Evolutionary conservation across 1,140 invertebrate genomes (phyloP).

Genomic region (Panagrolaimus sp.): DNA sequence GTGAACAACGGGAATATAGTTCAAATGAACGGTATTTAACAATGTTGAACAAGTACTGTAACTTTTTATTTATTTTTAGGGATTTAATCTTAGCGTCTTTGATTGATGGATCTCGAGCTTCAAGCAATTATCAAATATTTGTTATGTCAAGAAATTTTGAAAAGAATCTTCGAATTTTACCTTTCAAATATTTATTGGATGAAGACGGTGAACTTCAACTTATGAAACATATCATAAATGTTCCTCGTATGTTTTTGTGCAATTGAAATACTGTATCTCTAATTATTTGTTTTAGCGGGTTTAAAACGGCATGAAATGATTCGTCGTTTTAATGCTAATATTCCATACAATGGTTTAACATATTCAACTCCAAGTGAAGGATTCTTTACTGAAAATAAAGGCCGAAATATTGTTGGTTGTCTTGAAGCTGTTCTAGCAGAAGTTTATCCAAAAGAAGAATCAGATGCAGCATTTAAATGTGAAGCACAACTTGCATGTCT

Average conservation of each 20-base stretch:
- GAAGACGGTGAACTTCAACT: constrained; percentile 86
- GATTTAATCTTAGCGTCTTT: constrained; percentile 89
- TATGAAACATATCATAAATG: constrained; percentile 74
- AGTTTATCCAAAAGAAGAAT: constrained; percentile 35
- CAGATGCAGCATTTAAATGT: constrained; percentile 66
- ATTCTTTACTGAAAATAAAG: constrained; percentile 95
- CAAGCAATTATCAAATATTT: constrained; percentile 93
- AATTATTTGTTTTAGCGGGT: constrained; percentile 59
- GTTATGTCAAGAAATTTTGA: constrained; percentile 78
- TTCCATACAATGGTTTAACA: constrained; percentile 90
- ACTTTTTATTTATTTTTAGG: constrained; percentile 62
- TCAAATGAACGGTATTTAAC: constrained; percentile 71
- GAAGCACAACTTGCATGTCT: constrained; percentile 90
- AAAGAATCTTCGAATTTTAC: constrained; percentile 78
- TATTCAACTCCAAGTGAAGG: constrained; percentile 93
- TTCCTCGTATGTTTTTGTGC: constrained; percentile 62
- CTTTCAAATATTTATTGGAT: constrained; percentile 78
- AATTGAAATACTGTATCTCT: neutral
- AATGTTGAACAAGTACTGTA: constrained; percentile 9
- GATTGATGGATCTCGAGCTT: constrained; percentile 87
- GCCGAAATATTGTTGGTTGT: constrained; percentile 81
- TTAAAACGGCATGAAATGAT: constrained; percentile 71
- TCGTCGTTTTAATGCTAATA: constrained; percentile 88
- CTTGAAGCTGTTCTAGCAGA: constrained; percentile 71
- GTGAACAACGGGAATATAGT: constrained; percentile 77